Evolutionary conservation across 2,797 vertebrate genomes (phyloP), one percentile per base, ranked within the genome.

Genomic region (Schizopygopsis malacanthus): DNA sequence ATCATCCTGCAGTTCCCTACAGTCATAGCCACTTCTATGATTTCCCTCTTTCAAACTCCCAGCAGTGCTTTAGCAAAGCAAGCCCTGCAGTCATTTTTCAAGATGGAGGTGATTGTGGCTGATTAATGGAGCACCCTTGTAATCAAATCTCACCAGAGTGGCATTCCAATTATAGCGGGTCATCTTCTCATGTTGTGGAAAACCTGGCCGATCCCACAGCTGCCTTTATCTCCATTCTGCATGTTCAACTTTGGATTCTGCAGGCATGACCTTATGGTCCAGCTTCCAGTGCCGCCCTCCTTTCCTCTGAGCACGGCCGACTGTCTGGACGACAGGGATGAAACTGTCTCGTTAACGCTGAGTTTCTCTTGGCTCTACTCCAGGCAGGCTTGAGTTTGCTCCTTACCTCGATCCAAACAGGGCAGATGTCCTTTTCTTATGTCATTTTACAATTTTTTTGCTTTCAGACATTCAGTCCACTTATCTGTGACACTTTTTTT

Each of bases 341-440:
- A 92, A 91, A 92, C 77, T 80, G 91, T 92, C 91, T 95, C 92
- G 92, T 95, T 94, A 94, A 89, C 92, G 47, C 76, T 56, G 87
- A 90, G 90, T 91, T 94, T 85, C 85, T 92, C 86, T 85, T 91
- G 92, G 94, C 90, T 76, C 25, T n/a, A 84, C 70, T 86, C 87
- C 95, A 90, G 90, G 78, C 91, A 90, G 85, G 84, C 84, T 65
- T 81, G 4, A 50, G 50, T 77, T 67, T 67, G 86, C 87, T 89
- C 87, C 85, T 82, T 85, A 88, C 84, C 87, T 89, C 71, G 79
- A 86, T 59, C 93, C 83, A 71, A 47, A 33, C 89, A 90, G 88
- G 16, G 13, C 5, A 79, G 4, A 52, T 86, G 47, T 56, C 50
- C 22, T 16, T 76, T 11, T 77, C 18, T 13, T 11, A 18, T 79